Base-by-base conservation (phyloP, 1,140 invertebrate genomes). In the Procambarus virginalis region DNA sequence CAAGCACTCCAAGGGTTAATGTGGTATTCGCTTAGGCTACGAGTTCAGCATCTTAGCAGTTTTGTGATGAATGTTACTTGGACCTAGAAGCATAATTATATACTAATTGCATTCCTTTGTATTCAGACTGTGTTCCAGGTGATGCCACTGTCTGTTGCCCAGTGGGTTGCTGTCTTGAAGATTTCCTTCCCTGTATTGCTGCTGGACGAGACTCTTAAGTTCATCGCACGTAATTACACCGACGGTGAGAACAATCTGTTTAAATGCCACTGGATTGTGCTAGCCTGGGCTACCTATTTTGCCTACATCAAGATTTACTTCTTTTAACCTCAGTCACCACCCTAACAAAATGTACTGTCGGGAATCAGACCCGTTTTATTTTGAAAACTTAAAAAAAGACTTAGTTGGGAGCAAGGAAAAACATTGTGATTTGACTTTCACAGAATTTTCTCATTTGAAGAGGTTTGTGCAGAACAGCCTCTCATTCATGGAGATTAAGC, bases 161-260 rank as follows among this genome's bases (percentile, higher is more conserved):
- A 99, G 96, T 99, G 99, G 99, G 92, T 99, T 91, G 99, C 98
- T 92, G 99, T 99, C 93, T 96, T 99, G 96, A 99, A 99, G 96
- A 99, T 99, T 95, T 99, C 99, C 92, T 96, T 99, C 94, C 99
- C 99, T 93, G 99, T 99, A 94, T 97, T 99, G 94, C 96, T 99
- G 94, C 96, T 99, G 93, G 99, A 99, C 95, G 99, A 99, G 96
- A 97, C 98, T 93, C 96, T 99, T 94, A 99, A 99, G 95, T 99
- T 99, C 95, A 95, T 99, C 94, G 99, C 99, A 94, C 97, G 99
- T 95, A 99, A 99, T 95, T 97, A 98, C 95, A 95, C 97, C 95
- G 98, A 99, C 95, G 98, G 98, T 99, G 97, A 86, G 86, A 92
- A 92, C 78, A 60, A 78, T 85, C 85, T 92, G 20, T 91, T 81